Percentiles rank a stretch among this genome's conserved stretches.
Evolutionary conservation across 2,797 vertebrate genomes (phyloP).

Genomic region (Trematomus bernacchii): DNA sequence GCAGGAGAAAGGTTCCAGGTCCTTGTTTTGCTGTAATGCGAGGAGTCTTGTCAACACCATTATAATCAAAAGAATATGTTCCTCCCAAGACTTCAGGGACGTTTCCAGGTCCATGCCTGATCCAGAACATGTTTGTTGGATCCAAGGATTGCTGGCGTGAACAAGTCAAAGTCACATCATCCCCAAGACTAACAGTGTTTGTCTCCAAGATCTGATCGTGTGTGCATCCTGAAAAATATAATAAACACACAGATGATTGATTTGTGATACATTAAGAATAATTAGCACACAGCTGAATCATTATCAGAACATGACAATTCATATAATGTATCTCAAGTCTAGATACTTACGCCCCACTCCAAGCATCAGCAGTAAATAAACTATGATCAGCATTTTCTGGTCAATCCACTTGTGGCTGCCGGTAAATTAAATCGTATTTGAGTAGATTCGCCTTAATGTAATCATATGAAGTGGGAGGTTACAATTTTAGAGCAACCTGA

Average conservation of each 20-base stretch:
- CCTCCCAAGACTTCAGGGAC: conserved; percentile 33
- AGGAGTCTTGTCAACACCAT: fast-evolving
- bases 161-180: conserved; percentile 34
- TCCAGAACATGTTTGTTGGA: conserved; percentile 7
- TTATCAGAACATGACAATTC: neutral
- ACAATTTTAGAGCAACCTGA: conserved; percentile 29
- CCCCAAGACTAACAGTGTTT: conserved; percentile 28
- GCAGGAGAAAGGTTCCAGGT: neutral
- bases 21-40: neutral
- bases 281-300: neutral
- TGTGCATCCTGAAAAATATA: conserved; percentile 22
- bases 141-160: fast-evolving
- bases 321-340: neutral
- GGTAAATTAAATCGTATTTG: neutral
- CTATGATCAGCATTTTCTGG: conserved; percentile 20
- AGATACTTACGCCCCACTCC: conserved; percentile 4
- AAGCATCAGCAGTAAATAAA: conserved; percentile 12
- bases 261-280: neutral
- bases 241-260: neutral
- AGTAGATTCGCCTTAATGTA: conserved; percentile 7
- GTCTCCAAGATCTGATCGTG: neutral
- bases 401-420: neutral
- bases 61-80: neutral
- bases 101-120: conserved; percentile 49
- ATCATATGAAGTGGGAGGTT: conserved; percentile 35